Evolutionary conservation across 2,797 vertebrate species (phyloP), one percentile per base, ranked within the genome.

Genomic region (Anomalospiza imberbis): DNA sequence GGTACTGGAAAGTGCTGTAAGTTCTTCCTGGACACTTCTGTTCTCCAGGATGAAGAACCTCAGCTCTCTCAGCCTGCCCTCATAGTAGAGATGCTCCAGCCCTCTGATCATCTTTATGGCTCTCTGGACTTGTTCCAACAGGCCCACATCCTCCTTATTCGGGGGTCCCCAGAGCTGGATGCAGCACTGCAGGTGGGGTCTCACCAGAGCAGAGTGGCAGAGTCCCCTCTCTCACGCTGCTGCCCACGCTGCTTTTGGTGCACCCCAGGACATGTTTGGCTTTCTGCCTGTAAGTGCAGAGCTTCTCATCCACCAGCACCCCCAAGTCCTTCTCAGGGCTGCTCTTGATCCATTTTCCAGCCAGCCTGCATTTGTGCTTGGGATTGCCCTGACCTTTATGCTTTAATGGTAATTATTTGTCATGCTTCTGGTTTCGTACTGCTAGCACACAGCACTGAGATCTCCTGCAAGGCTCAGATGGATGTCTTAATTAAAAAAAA

Each of bases 381-480:
- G 40, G 34, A 60, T 65, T 84, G 66, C 80, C 80, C 73, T 72
- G 60, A 78, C 66, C 60, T 54, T 94, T 88, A 29, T 54, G 61
- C 65, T 87, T 78, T 89, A 79, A 81, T 89, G 61, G 29, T 76
- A 67, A 88, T 91, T 48, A 51, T 72, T 77, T 94, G 57, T 91
- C 73, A 71, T 0, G 25, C 75, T 74, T 91, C 47, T 78, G 83
- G 6, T 85, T 82, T 89, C 73, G 45, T 80, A 40, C 45, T 95
- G 76, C 58, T 84, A 55, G 44, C 19, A 16, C 67, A 28, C 29
- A 89, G 85, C 48, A 31, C 53, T 78, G 79, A 88, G 57, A 75
- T 81, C 42, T 74, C 63, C 63, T 89, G 65, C 31, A 57, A 81
- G 80, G 72, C 61, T 95, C 38, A 81, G 62, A 83, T 70, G 57